Percentiles rank a stretch among this genome's conserved stretches.
These are phyloP conservation scores for Eremobia ochroleuca DNA, from an alignment of 2,888 invertebrate species.

Conservation along the genomic window DNA sequence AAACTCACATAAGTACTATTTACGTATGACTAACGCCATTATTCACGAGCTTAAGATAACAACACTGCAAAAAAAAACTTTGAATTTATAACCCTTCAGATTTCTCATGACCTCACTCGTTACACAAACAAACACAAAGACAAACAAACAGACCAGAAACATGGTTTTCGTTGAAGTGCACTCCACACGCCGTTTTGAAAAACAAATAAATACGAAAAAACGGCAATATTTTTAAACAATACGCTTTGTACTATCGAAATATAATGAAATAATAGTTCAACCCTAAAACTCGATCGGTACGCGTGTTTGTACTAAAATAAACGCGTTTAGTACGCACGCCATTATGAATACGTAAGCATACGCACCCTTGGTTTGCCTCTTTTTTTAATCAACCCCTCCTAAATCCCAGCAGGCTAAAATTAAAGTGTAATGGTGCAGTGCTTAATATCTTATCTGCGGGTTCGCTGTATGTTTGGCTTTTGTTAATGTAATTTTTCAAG, in stretches of 20 bases:
- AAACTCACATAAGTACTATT: conserved; percentile 37
- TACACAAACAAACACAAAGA: conserved; percentile 76
- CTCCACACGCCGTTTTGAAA: conserved; percentile 83
- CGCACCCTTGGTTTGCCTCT: conserved; percentile 80
- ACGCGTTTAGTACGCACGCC: conserved; percentile 74
- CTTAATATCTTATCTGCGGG: conserved; percentile 90
- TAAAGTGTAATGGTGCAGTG: conserved; percentile 90
- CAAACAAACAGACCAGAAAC: conserved; percentile 79
- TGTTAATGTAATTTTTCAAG: conserved; percentile 88
- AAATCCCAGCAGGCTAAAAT: conserved; percentile 87
- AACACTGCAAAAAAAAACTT: conserved; percentile 58
- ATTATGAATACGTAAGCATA: conserved; percentile 87
- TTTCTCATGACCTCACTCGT: conserved; percentile 75
- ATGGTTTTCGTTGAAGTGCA: conserved; percentile 81
- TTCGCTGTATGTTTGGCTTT: conserved; percentile 83
- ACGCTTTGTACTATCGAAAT: conserved; percentile 58
- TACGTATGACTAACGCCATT: conserved; percentile 59
- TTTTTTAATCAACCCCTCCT: conserved; percentile 85
- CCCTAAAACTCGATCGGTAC: conserved; percentile 64
- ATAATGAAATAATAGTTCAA: conserved; percentile 69
- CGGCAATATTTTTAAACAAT: conserved; percentile 73
- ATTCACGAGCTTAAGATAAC: conserved; percentile 64
- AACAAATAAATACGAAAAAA: conserved; percentile 85
- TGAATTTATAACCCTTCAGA: conserved; percentile 79
- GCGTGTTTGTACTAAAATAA: conserved; percentile 75